These are phyloP conservation scores for Yasuhikotakia modesta DNA, from an alignment of 2,797 vertebrate species.

Conservation along the genomic window DNA sequence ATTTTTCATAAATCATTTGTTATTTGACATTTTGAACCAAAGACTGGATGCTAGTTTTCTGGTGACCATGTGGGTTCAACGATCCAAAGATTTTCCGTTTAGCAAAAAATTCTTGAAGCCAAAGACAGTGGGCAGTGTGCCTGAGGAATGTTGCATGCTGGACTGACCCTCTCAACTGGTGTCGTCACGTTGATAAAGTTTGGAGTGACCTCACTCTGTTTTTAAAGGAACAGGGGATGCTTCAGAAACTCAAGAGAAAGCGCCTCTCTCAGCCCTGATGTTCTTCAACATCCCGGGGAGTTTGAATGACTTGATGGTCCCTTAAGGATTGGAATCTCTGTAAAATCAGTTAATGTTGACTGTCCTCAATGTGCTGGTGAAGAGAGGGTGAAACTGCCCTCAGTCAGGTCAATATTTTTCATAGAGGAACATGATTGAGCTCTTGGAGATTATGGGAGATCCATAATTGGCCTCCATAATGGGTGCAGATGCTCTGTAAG, in stretches of 20 bases:
- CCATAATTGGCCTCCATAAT: conserved; percentile 9
- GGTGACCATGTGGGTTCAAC: neutral
- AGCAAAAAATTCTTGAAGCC: conserved; percentile 52
- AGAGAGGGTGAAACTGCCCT: conserved; percentile 27
- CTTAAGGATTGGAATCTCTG: conserved; percentile 15
- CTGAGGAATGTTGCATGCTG: conserved; percentile 23
- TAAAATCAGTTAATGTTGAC: conserved; percentile 33
- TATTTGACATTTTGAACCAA: conserved; percentile 11
- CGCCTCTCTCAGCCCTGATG: conserved; percentile 54
- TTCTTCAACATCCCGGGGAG: conserved; percentile 16
- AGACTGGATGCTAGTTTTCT: conserved; percentile 34
- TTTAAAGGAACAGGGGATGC: conserved; percentile 53
- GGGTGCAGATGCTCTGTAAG: neutral
- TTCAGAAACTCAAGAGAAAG: conserved; percentile 53
- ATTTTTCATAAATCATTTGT: conserved; percentile 30
- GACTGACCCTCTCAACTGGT: neutral
- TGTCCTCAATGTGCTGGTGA: conserved; percentile 28
- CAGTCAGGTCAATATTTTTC: conserved; percentile 33
- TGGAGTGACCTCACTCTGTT: conserved; percentile 29
- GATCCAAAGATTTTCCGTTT: conserved; percentile 59
- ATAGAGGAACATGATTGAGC: conserved; percentile 26
- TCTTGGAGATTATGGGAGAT: conserved; percentile 15
- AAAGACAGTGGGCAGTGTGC: conserved; percentile 60
- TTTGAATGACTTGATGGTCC: conserved; percentile 4
- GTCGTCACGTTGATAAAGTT: conserved; percentile 7